A percentile compares a stretch with the other conserved stretches of the same genome.
Conservation (phyloP, 2,888 invertebrate species). For the Leptinotarsa peninsularis region DNA sequence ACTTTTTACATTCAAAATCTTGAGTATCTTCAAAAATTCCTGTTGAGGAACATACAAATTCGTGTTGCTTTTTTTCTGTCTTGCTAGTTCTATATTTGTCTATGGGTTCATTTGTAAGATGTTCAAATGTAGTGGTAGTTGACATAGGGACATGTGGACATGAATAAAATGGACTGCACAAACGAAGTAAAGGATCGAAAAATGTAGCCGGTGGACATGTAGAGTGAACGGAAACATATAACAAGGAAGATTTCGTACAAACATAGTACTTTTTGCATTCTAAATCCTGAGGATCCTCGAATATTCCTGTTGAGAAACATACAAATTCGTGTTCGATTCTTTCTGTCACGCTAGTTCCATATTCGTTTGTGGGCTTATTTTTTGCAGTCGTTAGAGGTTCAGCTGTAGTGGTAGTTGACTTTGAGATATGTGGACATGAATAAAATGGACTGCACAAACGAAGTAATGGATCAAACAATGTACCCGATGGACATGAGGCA, state of each 20-base stretch:
- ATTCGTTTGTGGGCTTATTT: background rate
- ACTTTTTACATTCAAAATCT: background rate
- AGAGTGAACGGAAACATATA: background rate
- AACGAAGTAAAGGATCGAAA: background rate
- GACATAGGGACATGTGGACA: background rate
- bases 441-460: constrained; percentile 40
- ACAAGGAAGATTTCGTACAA: background rate
- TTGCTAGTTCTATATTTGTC: too few relatives aligned
- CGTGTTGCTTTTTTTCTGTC: background rate
- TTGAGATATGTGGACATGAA: constrained; percentile 32
- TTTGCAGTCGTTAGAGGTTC: background rate
- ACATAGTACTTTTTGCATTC: background rate
- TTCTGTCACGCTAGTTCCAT: background rate
- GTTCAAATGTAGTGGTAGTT: too few relatives aligned
- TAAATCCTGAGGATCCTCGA: background rate
- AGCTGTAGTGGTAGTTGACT: too few relatives aligned
- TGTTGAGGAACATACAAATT: background rate
- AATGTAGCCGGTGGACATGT: background rate
- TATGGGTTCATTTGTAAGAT: too few relatives aligned
- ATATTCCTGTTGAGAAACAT: background rate
- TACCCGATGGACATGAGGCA: constrained; percentile 54
- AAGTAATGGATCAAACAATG: constrained; percentile 40
- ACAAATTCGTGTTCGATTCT: background rate
- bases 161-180: background rate
- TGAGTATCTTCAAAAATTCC: background rate